A percentile compares a stretch with the other conserved stretches of the same genome.
Evolutionary conservation across 2,888 invertebrate genomes (phyloP).

Genomic region (Mimumesa dahlbomi): DNA sequence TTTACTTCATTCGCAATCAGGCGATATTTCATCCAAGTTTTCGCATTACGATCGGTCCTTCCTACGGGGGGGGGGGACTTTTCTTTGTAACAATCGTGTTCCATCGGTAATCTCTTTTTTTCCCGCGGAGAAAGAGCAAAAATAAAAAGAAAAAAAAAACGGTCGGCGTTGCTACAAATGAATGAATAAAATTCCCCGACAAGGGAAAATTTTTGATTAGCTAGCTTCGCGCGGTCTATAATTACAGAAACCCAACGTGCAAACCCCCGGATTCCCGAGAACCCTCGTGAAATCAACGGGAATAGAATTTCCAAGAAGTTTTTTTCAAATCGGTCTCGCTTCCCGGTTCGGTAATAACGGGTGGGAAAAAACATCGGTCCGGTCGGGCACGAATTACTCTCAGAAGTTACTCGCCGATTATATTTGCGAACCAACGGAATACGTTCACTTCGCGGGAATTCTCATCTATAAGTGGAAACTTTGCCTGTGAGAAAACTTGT

Average conservation of each 20-base stretch:
- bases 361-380: too few species aligned
- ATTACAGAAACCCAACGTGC: too few species aligned
- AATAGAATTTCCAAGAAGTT: neutral
- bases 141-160: too few species aligned
- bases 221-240: neutral
- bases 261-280: neutral
- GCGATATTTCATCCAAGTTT: constrained; percentile 32
- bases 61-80: too few species aligned
- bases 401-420: too few species aligned
- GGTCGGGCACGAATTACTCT: too few species aligned
- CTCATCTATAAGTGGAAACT: too few species aligned
- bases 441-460: too few species aligned
- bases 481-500: too few species aligned
- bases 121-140: neutral
- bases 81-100: constrained; percentile 8
- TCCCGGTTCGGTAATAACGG: neutral
- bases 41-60: constrained; percentile 17
- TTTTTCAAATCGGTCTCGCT: neutral
- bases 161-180: neutral
- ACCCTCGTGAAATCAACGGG: neutral
- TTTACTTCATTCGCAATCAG: constrained; percentile 21
- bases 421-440: too few species aligned
- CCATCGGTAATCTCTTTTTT: constrained; percentile 5
- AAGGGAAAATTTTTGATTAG: neutral
- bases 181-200: constrained; percentile 6